phyloP scores from a whole-genome alignment of 2,888 invertebrate species.

The Kuschelorhynchus macadamiae region DNA sequence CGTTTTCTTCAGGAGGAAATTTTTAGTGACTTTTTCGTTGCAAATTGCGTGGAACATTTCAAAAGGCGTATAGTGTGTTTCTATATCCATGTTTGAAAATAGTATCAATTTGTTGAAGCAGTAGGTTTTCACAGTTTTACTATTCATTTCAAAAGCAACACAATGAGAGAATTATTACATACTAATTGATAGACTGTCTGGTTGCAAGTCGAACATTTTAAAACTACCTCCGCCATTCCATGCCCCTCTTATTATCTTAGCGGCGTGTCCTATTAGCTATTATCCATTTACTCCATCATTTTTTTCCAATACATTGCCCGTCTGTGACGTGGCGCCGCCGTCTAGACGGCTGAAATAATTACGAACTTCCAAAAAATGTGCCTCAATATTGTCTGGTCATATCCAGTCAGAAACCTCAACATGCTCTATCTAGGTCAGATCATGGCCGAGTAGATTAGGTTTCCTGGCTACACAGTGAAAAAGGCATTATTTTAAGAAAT shows the following conservation, averaged over 20 bases:
- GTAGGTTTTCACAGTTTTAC: too few species aligned
- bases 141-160: too few species aligned
- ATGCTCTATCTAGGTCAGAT: constrained; percentile 31
- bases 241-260: constrained; percentile 17
- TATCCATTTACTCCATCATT: constrained; percentile 19
- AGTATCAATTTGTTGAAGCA: too few species aligned
- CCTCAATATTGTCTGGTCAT: constrained; percentile 18
- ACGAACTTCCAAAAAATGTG: constrained; percentile 26
- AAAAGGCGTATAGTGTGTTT: too few species aligned
- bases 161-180: too few species aligned
- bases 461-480: constrained; percentile 12
- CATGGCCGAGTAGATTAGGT: constrained; percentile 14
- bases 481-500: too few species aligned
- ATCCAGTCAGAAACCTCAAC: constrained; percentile 27
- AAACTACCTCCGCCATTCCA: background rate
- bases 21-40: too few species aligned
- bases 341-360: constrained; percentile 32
- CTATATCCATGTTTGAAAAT: too few species aligned
- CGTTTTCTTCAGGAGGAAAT: too few species aligned
- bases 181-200: too few species aligned
- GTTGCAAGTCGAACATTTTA: background rate
- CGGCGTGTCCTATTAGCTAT: constrained; percentile 18
- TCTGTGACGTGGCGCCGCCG: constrained; percentile 27
- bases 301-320: constrained; percentile 37
- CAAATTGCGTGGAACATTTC: too few species aligned